These are phyloP conservation scores for Drosophila ficusphila DNA, from an alignment of 1,140 invertebrate genomes.

Conservation along the genomic window DNA sequence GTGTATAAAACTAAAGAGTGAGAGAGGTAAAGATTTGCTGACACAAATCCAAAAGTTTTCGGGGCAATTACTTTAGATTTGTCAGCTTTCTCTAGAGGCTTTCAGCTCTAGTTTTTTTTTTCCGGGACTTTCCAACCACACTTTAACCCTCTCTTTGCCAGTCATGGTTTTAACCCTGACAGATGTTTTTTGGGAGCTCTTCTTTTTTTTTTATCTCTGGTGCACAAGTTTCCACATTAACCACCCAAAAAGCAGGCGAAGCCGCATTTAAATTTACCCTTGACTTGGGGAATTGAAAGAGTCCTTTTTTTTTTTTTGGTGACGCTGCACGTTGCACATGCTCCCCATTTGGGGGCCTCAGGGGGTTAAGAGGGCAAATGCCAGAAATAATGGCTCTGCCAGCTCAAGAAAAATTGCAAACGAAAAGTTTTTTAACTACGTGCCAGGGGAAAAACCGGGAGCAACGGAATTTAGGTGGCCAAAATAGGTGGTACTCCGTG, in stretches of 20 bases:
- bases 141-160: not conserved
- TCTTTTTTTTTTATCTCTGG: not conserved
- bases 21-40: conserved; percentile 6
- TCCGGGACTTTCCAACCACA: not conserved
- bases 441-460: not conserved
- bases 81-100: conserved; percentile 25
- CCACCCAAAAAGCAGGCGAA: conserved; percentile 8
- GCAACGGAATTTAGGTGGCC: not conserved
- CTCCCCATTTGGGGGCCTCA: not conserved
- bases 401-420: conserved; percentile 74
- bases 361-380: conserved; percentile 31
- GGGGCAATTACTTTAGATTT: conserved; percentile 39
- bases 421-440: conserved; percentile 78
- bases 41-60: conserved; percentile 33
- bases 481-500: conserved; percentile 8
- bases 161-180: conserved; percentile 36
- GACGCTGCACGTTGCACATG: conserved; percentile 62
- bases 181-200: conserved; percentile 37
- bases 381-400: conserved; percentile 73
- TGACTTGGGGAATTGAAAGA: conserved; percentile 43
- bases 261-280: conserved; percentile 44
- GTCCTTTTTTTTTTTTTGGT: conserved; percentile 36
- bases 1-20: not conserved
- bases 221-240: conserved; percentile 3
- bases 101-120: too few relatives aligned